phyloP scores from a whole-genome alignment of 2,113 vertebrate species.

The Solenodon paradoxus region DNA sequence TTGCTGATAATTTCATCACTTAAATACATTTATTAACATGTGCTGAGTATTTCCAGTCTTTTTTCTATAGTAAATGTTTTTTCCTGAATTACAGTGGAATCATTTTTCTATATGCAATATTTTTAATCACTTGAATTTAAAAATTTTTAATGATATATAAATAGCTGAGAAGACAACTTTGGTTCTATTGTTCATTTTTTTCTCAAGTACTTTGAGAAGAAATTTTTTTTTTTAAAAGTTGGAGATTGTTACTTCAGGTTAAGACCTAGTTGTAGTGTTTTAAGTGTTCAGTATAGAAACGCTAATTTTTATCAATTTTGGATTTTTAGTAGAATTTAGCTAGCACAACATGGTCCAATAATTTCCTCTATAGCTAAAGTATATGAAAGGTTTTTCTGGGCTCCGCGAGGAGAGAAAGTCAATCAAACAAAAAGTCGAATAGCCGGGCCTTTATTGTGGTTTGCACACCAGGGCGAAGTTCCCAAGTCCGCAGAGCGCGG shows the following conservation, averaged over 20 bases:
- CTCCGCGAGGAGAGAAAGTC: too few relatives aligned
- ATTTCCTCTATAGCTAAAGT: not conserved
- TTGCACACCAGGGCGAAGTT: too few relatives aligned
- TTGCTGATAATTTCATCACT: not conserved
- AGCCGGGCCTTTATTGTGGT: too few relatives aligned
- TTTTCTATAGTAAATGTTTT: not conserved
- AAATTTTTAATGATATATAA: not conserved
- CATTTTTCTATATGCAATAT: not conserved
- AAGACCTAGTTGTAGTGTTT: not conserved
- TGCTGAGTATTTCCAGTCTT: not conserved
- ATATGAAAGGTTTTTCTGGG: too few relatives aligned
- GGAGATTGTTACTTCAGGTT: not conserved
- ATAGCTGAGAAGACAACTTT: not conserved
- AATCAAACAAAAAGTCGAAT: too few relatives aligned
- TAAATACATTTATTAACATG: not conserved
- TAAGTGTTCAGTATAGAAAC: conserved; percentile 24
- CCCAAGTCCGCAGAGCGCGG: too few relatives aligned
- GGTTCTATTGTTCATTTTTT: not conserved
- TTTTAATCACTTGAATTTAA: not conserved
- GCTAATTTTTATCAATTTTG: conserved; percentile 47
- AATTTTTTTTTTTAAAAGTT: not conserved
- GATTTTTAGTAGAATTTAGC: not conserved
- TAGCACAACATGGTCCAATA: not conserved
- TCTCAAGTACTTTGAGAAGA: not conserved
- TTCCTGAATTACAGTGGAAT: not conserved